These are phyloP conservation scores for Hippocampus abdominalis DNA, from an alignment of 2,113 vertebrate species.

Conservation along the genomic window DNA sequence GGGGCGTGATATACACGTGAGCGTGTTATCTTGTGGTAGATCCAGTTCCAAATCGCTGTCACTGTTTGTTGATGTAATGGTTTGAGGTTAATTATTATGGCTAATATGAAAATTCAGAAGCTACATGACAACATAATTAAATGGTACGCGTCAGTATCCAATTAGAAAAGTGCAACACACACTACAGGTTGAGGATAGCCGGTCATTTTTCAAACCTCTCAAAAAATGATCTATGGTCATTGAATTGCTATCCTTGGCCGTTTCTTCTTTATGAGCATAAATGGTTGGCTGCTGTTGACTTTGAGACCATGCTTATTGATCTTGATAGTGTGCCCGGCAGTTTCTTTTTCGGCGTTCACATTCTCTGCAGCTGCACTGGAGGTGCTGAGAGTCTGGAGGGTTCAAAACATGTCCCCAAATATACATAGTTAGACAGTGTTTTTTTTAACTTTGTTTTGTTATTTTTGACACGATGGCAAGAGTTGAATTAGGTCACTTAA, in stretches of 20 bases:
- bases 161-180: background rate
- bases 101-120: background rate
- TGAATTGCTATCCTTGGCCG: slow-evolving; percentile 10
- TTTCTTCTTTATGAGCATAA: slow-evolving; percentile 7
- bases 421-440: background rate
- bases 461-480: too few relatives aligned
- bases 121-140: background rate
- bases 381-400: background rate
- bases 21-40: background rate
- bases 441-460: too few relatives aligned
- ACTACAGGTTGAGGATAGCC: background rate
- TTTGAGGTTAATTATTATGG: background rate
- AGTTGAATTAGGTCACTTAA: too few relatives aligned
- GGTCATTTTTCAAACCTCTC: background rate
- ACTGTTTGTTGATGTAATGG: background rate
- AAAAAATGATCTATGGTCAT: background rate
- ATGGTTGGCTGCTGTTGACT: background rate
- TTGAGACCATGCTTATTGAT: background rate
- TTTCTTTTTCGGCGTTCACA: slow-evolving; percentile 10
- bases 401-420: background rate
- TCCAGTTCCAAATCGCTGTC: background rate
- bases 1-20: too few relatives aligned
- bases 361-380: slow-evolving; percentile 8
- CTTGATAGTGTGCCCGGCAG: background rate
- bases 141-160: background rate